phyloP scores from a whole-genome alignment of 2,797 vertebrate species.

The Crenuchus spilurus region DNA sequence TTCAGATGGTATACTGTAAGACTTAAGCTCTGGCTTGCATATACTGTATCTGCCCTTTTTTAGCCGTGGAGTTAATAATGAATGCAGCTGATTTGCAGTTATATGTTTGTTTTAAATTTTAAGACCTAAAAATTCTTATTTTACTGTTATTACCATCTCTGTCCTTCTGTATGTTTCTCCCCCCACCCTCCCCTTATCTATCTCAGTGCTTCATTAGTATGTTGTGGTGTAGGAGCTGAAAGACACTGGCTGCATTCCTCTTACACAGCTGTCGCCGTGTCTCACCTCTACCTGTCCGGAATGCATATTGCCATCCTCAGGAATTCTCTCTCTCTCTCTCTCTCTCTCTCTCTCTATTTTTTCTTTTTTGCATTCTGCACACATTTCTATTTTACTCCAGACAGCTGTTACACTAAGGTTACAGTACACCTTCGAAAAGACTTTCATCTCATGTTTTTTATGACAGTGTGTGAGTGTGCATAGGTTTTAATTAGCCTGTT shows the following conservation, averaged over 20 bases:
- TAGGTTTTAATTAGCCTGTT: conserved; percentile 97
- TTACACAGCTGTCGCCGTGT: conserved; percentile 53
- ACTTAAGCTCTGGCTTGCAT: no score
- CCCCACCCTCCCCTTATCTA: conserved; percentile 46
- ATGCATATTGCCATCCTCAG: conserved; percentile 65
- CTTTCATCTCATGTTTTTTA: conserved; percentile 97
- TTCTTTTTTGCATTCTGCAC: conserved; percentile 41
- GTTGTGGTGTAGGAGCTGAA: conserved; percentile 37
- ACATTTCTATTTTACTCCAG: conserved; percentile 70
- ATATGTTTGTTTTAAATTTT: no score
- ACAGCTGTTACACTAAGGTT: conserved; percentile 88
- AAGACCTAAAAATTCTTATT: no score
- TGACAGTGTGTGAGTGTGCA: conserved; percentile 93
- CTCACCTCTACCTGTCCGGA: conserved; percentile 75
- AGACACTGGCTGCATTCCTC: conserved; percentile 70
- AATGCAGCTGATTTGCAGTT: no score
- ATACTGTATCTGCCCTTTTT: no score
- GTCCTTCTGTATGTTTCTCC: conserved; percentile 50
- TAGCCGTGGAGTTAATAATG: no score
- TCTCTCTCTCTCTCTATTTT: conserved; percentile 12
- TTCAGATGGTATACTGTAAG: no score
- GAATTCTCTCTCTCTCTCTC: conserved; percentile 52
- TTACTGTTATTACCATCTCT: no score
- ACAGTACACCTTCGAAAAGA: conserved; percentile 85
- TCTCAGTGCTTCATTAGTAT: conserved; percentile 38